These are phyloP conservation scores for Fopius arisanus DNA, from an alignment of 1,140 invertebrate genomes.

Conservation along the genomic window DNA sequence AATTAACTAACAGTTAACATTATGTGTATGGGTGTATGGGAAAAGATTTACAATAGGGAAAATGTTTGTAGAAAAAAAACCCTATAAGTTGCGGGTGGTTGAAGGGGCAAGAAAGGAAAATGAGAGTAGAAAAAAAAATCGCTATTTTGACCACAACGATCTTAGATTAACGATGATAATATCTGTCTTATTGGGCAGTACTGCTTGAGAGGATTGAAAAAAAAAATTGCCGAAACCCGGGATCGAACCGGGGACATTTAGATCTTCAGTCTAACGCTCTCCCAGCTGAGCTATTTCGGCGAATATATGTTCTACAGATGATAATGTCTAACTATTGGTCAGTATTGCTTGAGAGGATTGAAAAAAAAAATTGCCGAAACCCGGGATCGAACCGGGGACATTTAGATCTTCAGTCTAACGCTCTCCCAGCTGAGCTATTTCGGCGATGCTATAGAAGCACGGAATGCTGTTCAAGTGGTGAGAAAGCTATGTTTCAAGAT, in stretches of 20 bases:
- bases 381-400: slow-evolving; percentile 13
- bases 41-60: no score
- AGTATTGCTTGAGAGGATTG: no score
- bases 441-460: neutral
- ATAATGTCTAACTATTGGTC: no score
- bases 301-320: neutral
- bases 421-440: slow-evolving; percentile 16
- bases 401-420: slow-evolving; percentile 16
- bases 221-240: neutral
- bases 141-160: no score
- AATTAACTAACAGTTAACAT: no score
- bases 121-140: no score
- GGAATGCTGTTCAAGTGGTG: neutral
- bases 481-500: neutral
- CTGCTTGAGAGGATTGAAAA: neutral
- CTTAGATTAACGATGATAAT: no score
- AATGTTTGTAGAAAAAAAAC: no score
- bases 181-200: no score
- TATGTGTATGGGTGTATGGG: no score
- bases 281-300: neutral
- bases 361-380: slow-evolving; percentile 1
- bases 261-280: slow-evolving; percentile 16
- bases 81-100: no score
- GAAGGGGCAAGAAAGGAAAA: no score
- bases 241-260: slow-evolving; percentile 9